Percentiles rank a stretch among this genome's conserved stretches.
Evolutionary conservation across 2,113 vertebrate species (phyloP).

Genomic region (Aegithalos caudatus): DNA sequence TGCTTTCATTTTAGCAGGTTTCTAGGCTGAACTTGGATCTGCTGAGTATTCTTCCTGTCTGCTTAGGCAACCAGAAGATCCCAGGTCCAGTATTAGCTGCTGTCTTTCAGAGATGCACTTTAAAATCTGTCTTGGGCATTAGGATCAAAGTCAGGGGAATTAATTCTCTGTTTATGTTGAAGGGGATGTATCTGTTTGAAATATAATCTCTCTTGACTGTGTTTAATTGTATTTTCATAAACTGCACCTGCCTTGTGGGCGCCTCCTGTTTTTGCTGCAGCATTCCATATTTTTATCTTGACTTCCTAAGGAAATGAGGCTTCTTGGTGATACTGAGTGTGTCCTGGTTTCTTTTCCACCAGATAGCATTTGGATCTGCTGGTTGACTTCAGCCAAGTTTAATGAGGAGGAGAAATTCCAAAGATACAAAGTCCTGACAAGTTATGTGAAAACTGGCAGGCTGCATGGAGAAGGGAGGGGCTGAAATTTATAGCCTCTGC

Average conservation of each 20-base stretch:
- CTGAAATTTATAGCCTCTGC: neutral
- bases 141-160: constrained; percentile 5
- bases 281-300: constrained; percentile 29
- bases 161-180: constrained; percentile 42
- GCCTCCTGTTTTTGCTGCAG: constrained; percentile 14
- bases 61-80: neutral
- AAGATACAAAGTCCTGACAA: neutral
- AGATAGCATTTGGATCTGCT: neutral
- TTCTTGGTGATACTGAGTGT: neutral
- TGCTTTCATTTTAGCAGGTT: neutral
- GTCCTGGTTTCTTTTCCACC: neutral
- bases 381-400: neutral
- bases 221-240: constrained; percentile 43
- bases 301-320: constrained; percentile 48
- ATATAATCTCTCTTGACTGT: constrained; percentile 2
- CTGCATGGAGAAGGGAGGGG: neutral
- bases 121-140: neutral
- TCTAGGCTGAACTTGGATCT: neutral
- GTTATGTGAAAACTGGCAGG: neutral
- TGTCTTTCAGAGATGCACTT: neutral
- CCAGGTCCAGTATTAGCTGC: neutral
- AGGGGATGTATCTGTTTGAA: constrained; percentile 10
- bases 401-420: constrained; percentile 26
- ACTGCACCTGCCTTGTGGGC: constrained; percentile 8
- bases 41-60: neutral